Conservation (phyloP, 2,113 vertebrate species). For the Platysteira castanea region DNA sequence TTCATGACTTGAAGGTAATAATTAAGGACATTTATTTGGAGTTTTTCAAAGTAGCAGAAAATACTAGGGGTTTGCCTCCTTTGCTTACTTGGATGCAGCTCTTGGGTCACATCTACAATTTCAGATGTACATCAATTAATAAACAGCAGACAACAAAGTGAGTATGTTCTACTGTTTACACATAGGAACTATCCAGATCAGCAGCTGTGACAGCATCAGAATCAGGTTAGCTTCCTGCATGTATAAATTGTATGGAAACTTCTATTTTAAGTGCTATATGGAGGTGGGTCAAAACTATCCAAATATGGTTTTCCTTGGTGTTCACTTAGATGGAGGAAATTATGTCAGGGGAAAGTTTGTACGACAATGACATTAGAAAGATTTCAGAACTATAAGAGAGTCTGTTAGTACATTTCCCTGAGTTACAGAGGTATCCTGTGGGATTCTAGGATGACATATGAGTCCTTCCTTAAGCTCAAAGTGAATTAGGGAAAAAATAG, state of each 20-base stretch:
- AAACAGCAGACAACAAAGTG: background rate
- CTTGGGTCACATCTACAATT: background rate
- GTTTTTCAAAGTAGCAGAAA: background rate
- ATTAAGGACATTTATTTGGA: background rate
- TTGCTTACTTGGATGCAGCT: background rate
- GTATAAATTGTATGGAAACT: background rate
- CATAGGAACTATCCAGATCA: background rate
- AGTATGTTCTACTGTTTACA: background rate
- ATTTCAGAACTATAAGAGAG: background rate
- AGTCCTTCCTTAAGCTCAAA: background rate
- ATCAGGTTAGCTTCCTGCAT: accelerated
- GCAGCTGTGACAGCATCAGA: background rate
- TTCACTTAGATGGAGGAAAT: background rate
- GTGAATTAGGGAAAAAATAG: background rate
- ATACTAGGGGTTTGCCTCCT: background rate
- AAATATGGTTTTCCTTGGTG: background rate
- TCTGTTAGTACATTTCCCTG: background rate
- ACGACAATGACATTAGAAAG: background rate
- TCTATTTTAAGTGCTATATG: background rate
- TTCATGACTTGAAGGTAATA: background rate
- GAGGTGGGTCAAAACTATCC: background rate
- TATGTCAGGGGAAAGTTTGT: background rate
- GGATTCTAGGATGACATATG: background rate
- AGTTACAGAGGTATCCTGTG: background rate
- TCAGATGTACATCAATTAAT: background rate